phyloP scores from a whole-genome alignment of 2,888 invertebrate genomes.

The Nymphalis polychloros region DNA sequence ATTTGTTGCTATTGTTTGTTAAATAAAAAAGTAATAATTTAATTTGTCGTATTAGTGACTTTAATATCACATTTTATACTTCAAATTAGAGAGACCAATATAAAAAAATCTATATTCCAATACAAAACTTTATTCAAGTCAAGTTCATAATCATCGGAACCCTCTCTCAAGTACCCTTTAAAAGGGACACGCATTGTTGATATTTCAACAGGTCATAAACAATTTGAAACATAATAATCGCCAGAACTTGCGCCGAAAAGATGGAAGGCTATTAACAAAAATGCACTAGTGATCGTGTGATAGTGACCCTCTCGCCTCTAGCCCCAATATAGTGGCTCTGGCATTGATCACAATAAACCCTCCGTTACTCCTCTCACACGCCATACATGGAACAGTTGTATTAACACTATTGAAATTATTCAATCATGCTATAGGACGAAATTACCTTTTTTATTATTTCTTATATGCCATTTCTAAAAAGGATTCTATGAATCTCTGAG shows the following conservation, averaged over 20 bases:
- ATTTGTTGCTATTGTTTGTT: too few relatives aligned
- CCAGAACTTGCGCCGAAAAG: conserved; percentile 40
- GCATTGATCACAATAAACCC: conserved; percentile 50
- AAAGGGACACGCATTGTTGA: conserved; percentile 37
- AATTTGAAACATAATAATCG: conserved; percentile 35
- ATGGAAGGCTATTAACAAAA: conserved; percentile 68
- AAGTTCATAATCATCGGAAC: conserved; percentile 22
- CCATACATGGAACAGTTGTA: conserved; percentile 43
- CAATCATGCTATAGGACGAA: conserved; percentile 17
- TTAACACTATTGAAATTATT: conserved; percentile 37
- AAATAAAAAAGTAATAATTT: too few relatives aligned
- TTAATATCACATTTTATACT: background rate
- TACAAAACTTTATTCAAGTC: conserved; percentile 13
- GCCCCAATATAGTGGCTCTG: conserved; percentile 44
- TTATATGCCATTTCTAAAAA: too few relatives aligned
- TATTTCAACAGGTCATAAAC: conserved; percentile 38
- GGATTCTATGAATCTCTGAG: too few relatives aligned
- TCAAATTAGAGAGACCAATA: background rate
- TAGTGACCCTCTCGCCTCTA: conserved; percentile 51
- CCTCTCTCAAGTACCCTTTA: conserved; percentile 25
- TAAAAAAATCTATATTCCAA: background rate
- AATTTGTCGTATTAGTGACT: too few relatives aligned
- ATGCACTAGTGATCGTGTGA: conserved; percentile 65
- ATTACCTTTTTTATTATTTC: background rate
- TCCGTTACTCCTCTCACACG: conserved; percentile 32